phyloP scores from a whole-genome alignment of 2,888 invertebrate genomes.

The Agonopterix subpropinquella region DNA sequence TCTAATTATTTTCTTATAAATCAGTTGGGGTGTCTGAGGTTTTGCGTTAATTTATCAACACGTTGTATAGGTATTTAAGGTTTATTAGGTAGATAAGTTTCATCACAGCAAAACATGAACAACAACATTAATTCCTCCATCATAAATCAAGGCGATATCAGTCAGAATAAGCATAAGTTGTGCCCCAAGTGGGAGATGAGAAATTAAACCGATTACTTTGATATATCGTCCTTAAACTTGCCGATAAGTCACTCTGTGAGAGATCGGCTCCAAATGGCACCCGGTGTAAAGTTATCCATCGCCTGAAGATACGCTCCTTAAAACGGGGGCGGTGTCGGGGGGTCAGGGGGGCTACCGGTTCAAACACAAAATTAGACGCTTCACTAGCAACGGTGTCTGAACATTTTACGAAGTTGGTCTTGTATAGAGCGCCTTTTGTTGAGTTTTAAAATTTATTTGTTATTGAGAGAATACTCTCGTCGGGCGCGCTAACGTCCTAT shows the following conservation, averaged over 20 bases:
- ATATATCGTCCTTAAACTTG: conserved; percentile 70
- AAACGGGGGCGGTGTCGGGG: conserved; percentile 7
- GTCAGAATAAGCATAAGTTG: conserved; percentile 58
- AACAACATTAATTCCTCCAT: conserved; percentile 11
- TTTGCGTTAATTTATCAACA: too few species aligned
- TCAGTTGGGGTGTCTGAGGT: too few species aligned
- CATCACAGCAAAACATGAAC: too few species aligned
- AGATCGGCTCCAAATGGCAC: conserved; percentile 68
- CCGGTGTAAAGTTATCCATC: conserved; percentile 66
- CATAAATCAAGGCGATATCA: conserved; percentile 49
- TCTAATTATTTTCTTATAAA: too few species aligned
- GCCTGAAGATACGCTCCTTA: conserved; percentile 34
- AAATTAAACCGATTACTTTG: conserved; percentile 74
- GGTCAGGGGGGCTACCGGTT: conserved; percentile 23
- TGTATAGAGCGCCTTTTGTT: neutral
- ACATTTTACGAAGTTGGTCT: conserved; percentile 12
- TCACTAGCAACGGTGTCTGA: conserved; percentile 22
- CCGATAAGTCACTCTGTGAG: conserved; percentile 68
- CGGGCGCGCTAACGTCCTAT: neutral
- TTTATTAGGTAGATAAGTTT: too few species aligned
- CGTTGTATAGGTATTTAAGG: too few species aligned
- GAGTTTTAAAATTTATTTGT: neutral
- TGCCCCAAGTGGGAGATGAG: conserved; percentile 64
- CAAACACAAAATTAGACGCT: conserved; percentile 39
- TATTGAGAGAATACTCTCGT: neutral